Base-by-base conservation (phyloP, 2,888 invertebrate species). In the Alentia gelatinosa region DNA sequence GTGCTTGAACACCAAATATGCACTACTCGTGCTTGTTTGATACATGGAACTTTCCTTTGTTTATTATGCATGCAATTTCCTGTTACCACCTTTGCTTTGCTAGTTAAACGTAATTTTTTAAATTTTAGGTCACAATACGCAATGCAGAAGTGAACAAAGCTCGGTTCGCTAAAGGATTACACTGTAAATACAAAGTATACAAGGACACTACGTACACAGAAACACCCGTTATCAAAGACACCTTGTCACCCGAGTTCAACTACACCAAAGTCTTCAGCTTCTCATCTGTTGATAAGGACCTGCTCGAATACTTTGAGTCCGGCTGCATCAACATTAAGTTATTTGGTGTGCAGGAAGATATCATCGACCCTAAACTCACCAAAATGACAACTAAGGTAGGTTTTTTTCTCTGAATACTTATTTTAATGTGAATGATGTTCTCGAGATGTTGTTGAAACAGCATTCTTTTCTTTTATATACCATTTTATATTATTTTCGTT, bases 301-400 rank as follows among this genome's bases (percentile, higher is more conserved):
- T 96, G 93, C 93, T 96, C 40, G 94, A 95, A 30, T 96, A 95
- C 93, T 96, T 96, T 92, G 95, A 95, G 86, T 92, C 92, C 33
- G 95, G 95, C 33, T 95, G 94, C 93, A 95, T 96, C 84, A 96
- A 96, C 19, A 96, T 96, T 92, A 92, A 94, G 88, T 93, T 96
- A 3, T 96, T 95, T 92, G 96, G 95, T 0, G 93, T 94, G n/a
- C 96, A 96, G 91, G 96, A 96, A 86, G 96, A 96, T 90, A 90
- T 92, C 12, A 93, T 94, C 15, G 95, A 96, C 91, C 93, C 94
- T 19, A 95, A 95, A 91, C 94, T 96, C 5, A 90, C 94, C 42
- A 95, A 96, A 90, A 94, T 96, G 90, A 94, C 96, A 33, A 96
- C 96, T 9, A 95, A 94, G 94, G 96, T 96, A 93, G 89, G 75